A percentile compares a stretch with the other conserved stretches of the same genome.
Evolutionary conservation across 2,888 invertebrate species (phyloP).

Genomic region (Thereva nobilitata): DNA sequence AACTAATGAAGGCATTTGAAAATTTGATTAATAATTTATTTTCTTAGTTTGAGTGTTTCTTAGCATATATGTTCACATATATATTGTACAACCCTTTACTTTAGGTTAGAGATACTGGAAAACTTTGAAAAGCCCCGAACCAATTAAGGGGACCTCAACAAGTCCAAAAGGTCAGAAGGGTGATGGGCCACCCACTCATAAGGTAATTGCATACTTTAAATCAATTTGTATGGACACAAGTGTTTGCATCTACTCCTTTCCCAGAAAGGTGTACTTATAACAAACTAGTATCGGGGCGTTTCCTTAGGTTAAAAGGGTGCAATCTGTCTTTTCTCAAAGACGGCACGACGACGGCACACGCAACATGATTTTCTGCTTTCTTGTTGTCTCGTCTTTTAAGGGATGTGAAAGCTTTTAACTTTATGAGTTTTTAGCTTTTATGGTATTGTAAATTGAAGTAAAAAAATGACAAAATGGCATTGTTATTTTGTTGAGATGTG

Average conservation of each 20-base stretch:
- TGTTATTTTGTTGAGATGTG: no score
- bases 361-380: slow-evolving; percentile 17
- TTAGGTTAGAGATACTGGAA: not conserved
- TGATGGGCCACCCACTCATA: slow-evolving; percentile 37
- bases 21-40: no score
- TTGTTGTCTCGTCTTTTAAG: no score
- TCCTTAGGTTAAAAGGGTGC: slow-evolving; percentile 30
- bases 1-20: no score
- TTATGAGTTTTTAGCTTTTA: no score
- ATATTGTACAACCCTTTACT: no score
- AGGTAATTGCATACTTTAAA: slow-evolving; percentile 42
- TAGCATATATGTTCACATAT: no score
- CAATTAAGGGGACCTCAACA: slow-evolving; percentile 39
- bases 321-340: slow-evolving; percentile 31
- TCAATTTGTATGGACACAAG: slow-evolving; percentile 42
- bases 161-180: slow-evolving; percentile 37
- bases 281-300: slow-evolving; percentile 12
- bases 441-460: no score
- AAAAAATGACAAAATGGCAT: no score
- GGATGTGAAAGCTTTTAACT: no score
- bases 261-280: slow-evolving; percentile 31
- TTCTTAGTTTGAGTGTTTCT: no score
- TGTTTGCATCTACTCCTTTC: slow-evolving; percentile 41
- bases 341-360: not conserved
- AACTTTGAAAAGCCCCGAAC: slow-evolving; percentile 22